Conservation (phyloP, 2,113 vertebrate genomes). For the Gadus chalcogrammus region DNA sequence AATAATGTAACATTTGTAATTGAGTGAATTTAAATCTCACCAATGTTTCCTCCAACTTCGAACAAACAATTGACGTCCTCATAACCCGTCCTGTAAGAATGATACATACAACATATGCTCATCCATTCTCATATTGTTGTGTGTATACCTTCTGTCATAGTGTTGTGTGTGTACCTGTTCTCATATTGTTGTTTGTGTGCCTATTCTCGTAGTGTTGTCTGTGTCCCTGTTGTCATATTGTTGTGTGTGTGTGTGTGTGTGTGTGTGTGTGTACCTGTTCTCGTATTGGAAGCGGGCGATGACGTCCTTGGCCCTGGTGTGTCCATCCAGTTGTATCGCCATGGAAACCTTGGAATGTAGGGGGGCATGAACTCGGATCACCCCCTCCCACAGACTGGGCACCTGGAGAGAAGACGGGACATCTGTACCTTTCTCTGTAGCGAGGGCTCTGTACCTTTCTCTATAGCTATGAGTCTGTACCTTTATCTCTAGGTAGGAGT, state of each 20-base stretch:
- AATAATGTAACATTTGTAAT: background rate
- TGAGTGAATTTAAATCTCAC: conserved; percentile 50
- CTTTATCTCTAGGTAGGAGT: too few species aligned
- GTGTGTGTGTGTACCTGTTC: conserved; percentile 72
- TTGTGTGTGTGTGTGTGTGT: background rate
- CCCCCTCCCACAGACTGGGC: conserved; percentile 84
- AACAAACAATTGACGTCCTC: conserved; percentile 71
- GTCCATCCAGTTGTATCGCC: conserved; percentile 88
- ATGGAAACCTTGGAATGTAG: conserved; percentile 91
- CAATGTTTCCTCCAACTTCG: conserved; percentile 90
- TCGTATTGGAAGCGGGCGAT: conserved; percentile 83
- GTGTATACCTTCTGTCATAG: background rate
- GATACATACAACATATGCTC: background rate
- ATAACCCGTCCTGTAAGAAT: background rate
- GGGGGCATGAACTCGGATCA: conserved; percentile 93
- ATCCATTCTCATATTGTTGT: background rate
- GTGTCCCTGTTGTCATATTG: background rate
- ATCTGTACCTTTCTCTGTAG: too few species aligned
- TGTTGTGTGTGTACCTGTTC: background rate
- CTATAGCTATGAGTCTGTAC: too few species aligned
- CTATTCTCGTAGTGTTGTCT: background rate
- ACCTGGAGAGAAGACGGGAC: conserved; percentile 52
- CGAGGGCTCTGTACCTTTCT: too few species aligned
- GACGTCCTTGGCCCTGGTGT: conserved; percentile 87
- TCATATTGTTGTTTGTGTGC: background rate